Conservation (phyloP, 2,888 invertebrate genomes). For the Dicranocentrus wangi region DNA sequence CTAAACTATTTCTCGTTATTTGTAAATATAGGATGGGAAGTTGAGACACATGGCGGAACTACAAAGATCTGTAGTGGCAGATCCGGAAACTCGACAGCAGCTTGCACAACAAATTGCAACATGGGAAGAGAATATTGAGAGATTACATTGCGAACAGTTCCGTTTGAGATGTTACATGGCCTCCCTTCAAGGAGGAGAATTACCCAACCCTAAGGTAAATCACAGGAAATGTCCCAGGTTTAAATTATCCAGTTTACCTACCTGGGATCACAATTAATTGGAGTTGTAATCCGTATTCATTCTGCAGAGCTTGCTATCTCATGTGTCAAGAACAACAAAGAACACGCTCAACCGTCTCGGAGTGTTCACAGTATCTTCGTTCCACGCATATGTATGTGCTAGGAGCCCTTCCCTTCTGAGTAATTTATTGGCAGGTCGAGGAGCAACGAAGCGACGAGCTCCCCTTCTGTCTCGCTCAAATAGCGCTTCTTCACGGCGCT, state of each 20-base stretch:
- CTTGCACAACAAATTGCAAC: constrained; percentile 94
- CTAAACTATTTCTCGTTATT: too few relatives aligned
- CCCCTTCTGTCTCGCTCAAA: constrained; percentile 93
- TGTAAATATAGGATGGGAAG: constrained; percentile 87
- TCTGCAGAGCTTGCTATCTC: constrained; percentile 92
- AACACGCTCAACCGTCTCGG: constrained; percentile 94
- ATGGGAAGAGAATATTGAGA: constrained; percentile 97
- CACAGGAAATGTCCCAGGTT: too few relatives aligned
- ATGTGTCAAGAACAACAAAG: constrained; percentile 96
- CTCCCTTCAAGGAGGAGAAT: constrained; percentile 93
- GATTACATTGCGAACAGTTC: constrained; percentile 97
- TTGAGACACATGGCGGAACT: constrained; percentile 99
- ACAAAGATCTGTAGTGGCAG: constrained; percentile 96
- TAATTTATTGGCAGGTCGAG: constrained; percentile 81
- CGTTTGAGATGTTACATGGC: constrained; percentile 97
- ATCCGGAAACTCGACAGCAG: constrained; percentile 92
- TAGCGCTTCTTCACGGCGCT: constrained; percentile 89
- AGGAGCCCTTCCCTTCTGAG: constrained; percentile 93
- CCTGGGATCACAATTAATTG: too few relatives aligned
- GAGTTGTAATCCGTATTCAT: too few relatives aligned
- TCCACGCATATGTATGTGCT: constrained; percentile 98
- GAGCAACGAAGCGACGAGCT: constrained; percentile 89
- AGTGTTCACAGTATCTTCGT: constrained; percentile 97
- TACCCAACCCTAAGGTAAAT: constrained; percentile 96
- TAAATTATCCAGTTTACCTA: too few relatives aligned